Base-by-base conservation (phyloP, 2,113 vertebrate species). In the Platichthys stellatus region DNA sequence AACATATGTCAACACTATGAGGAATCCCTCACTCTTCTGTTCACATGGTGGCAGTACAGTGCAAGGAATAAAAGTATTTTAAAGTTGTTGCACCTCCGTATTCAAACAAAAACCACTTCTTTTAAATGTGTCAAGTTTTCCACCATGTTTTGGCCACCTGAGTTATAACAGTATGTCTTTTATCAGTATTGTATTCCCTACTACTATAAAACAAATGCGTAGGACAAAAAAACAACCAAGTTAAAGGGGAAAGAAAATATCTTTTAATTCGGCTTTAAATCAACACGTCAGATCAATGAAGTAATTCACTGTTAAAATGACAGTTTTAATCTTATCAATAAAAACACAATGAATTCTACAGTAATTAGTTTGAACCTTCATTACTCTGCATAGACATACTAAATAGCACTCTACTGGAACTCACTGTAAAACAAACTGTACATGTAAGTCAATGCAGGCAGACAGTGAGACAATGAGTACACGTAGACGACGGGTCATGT, bases 191-290 rank as follows among this genome's bases (percentile, higher is more conserved):
- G 43, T 49, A 49, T 49, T 49, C 5, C 4, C 45, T 49, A 2
- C 28, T 31, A 31, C 31, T 31, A 31, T 31, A 5, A 31, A 31
- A 31, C 31, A 7, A 31, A 31, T 31, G 31, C 1, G 31, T 7
- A 49, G 45, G 45, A 49, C 2, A 63, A 73, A 58, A 1, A 57
- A 72, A 56, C 43, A 69, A 24, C 0, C 31, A 23, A 0, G 20
- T 54, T 60, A 71, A 83, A 77, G 69, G 75, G 67, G 67, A 64
- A 69, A 86, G 88, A 63, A 81, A 80, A 78, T 76, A 31, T 17
- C 66, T 9, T 81, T 93, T 94, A 92, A 92, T 86, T 93, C 57
- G 57, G 53, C 74, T 83, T 90, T 26, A 82, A 84, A 87, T 85
- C 28, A 69, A 78, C 26, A 75, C 75, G n/a, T 84, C 78, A 63